Conservation (phyloP, 2,113 vertebrate genomes). For the Caranx melampygus region DNA sequence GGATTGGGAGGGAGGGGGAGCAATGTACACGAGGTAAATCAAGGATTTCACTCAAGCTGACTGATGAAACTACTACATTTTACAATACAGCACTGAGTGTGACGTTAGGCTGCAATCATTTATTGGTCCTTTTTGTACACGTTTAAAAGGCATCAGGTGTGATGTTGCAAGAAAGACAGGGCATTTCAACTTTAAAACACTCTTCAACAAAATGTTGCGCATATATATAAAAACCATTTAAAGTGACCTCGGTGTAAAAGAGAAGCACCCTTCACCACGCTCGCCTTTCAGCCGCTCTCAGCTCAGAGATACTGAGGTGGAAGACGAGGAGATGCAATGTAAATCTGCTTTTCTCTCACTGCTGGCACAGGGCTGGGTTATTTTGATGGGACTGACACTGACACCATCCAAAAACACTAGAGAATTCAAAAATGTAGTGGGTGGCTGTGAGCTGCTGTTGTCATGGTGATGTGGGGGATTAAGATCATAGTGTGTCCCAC, state of each 20-base stretch:
- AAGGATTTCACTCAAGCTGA: slow-evolving; percentile 62
- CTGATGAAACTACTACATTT: slow-evolving; percentile 55
- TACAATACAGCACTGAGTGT: slow-evolving; percentile 69
- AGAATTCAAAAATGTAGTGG: slow-evolving; percentile 55
- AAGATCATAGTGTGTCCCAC: slow-evolving; percentile 58
- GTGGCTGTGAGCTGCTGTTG: slow-evolving; percentile 65
- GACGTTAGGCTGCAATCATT: slow-evolving; percentile 66
- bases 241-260: slow-evolving; percentile 58
- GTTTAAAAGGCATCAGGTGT: slow-evolving; percentile 51
- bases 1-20: slow-evolving; percentile 8
- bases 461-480: slow-evolving; percentile 67
- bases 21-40: slow-evolving; percentile 74
- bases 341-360: slow-evolving; percentile 53
- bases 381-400: slow-evolving; percentile 61
- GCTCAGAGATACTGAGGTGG: slow-evolving; percentile 50
- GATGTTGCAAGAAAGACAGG: slow-evolving; percentile 39
- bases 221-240: slow-evolving; percentile 42
- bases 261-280: slow-evolving; percentile 58
- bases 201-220: slow-evolving; percentile 38
- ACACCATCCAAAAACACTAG: slow-evolving; percentile 65
- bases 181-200: slow-evolving; percentile 47
- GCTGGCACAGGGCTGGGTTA: slow-evolving; percentile 37
- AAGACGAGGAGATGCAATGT: slow-evolving; percentile 47
- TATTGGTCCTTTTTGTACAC: slow-evolving; percentile 76
- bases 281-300: slow-evolving; percentile 55